Evolutionary conservation across 2,113 vertebrate genomes (phyloP), one percentile per base, ranked within the genome.

Genomic region (western clawed frog (Xenopus tropicalis)): DNA sequence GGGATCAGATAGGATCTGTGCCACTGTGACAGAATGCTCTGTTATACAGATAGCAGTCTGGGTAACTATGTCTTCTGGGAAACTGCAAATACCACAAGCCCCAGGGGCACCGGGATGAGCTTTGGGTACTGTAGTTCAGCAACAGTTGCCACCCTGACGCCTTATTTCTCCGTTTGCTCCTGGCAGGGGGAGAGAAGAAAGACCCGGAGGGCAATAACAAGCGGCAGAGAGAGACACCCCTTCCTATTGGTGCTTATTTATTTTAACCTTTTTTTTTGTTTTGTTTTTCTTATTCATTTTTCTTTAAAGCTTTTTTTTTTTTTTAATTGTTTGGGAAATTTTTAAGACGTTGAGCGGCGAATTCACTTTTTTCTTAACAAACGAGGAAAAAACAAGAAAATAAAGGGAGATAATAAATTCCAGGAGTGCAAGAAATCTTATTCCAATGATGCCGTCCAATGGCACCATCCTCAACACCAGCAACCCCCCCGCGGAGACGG

Each of bases 401-500:
- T 10, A 51, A 51, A 51, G 11, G 3, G 11, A 29, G 6, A 6
- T 3, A 42, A 63, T 16, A 37, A 42, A 61, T 20, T 46, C 66
- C 13, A 13, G 14, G 46, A 48, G 24, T 72, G 20, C 62, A 71
- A 62, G 46, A 61, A 63, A 51, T 52, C 65, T 4, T 11, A 43
- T 72, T 68, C 81, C 78, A 79, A 85, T 68, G 56, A 94, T 94
- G 93, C 93, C 92, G 80, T 94, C 93, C 91, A 94, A 91, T 81
- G 80, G 84, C 62, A 80, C 72, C 70, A 65, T 85, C 79, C 63
- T 85, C 80, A 80, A 88, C 82, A 29, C 86, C 83, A 71, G 78
- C 80, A 81, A 82, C 81, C 72, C 81, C 20, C 4, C 77, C 11
- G 69, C 25, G 62, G 71, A 72, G 61, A 42, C 71, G 14, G 71